Percentiles rank a stretch among this genome's conserved stretches.
Conservation (phyloP, 2,888 invertebrate genomes). For the Barypeithes pellucidus region DNA sequence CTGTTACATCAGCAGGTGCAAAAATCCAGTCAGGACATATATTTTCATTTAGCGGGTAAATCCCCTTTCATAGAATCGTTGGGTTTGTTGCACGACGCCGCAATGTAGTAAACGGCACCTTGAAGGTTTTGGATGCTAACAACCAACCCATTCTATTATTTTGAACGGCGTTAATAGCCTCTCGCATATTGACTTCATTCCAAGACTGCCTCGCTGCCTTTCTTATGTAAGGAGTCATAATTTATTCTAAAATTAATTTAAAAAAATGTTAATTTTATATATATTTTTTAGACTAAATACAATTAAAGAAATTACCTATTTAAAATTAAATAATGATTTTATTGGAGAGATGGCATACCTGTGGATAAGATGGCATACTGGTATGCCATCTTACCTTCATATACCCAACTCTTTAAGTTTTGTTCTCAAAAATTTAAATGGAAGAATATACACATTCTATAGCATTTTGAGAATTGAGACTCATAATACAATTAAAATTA, state of each 20-base stretch:
- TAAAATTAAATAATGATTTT: no score
- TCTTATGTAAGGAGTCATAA: neutral
- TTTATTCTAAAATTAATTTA: no score
- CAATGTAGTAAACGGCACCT: neutral
- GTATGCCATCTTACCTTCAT: constrained; percentile 30
- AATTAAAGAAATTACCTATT: constrained; percentile 3
- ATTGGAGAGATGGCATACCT: no score
- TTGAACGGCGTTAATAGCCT: neutral
- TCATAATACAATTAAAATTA: no score
- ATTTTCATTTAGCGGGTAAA: neutral
- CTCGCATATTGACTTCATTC: neutral
- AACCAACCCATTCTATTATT: constrained; percentile 4
- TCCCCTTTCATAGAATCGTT: neutral
- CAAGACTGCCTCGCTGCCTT: neutral
- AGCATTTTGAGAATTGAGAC: no score
- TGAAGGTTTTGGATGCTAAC: neutral
- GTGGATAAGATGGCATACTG: constrained; percentile 35
- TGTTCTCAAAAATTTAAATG: no score
- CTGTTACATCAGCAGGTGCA: no score
- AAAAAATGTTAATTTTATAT: no score
- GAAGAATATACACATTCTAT: no score
- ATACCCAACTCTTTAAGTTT: neutral
- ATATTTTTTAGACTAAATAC: constrained; percentile 14
- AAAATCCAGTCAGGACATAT: neutral
- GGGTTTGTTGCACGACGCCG: neutral